phyloP scores from a whole-genome alignment of 1,140 invertebrate genomes.

The Lepidurus apus region DNA sequence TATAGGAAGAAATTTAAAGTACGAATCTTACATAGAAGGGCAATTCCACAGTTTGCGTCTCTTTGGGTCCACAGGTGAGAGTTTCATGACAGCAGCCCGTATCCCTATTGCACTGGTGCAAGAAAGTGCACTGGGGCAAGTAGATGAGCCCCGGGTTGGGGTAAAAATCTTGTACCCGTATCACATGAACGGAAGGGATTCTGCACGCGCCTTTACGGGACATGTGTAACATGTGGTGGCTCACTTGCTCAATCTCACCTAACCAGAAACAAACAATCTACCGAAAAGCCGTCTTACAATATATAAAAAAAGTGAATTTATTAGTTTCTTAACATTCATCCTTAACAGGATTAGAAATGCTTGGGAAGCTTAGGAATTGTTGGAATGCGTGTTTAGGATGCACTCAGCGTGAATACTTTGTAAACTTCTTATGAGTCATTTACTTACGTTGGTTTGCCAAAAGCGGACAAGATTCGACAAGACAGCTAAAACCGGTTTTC shows the following conservation, averaged over 20 bases:
- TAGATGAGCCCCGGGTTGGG: not conserved
- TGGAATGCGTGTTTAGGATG: slow-evolving; percentile 6
- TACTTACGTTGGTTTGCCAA: slow-evolving; percentile 9
- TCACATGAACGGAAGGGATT: not conserved
- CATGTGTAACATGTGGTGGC: not conserved
- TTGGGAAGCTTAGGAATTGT: not conserved
- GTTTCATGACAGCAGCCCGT: slow-evolving; percentile 5
- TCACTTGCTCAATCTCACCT: not conserved
- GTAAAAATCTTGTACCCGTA: not conserved
- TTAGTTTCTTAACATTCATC: no score
- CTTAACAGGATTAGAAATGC: not conserved
- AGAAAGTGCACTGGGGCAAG: not conserved
- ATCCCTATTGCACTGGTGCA: not conserved
- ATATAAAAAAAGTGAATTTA: no score
- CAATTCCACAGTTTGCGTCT: not conserved
- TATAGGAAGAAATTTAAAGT: no score
- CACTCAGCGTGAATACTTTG: not conserved
- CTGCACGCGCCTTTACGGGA: not conserved
- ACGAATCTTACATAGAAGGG: not conserved
- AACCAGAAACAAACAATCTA: not conserved
- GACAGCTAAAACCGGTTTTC: not conserved
- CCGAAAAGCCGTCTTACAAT: no score
- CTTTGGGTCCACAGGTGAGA: not conserved
- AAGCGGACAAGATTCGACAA: not conserved
- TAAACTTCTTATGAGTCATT: not conserved